phyloP scores from a whole-genome alignment of 2,888 invertebrate species.

The Archips crataeganus region DNA sequence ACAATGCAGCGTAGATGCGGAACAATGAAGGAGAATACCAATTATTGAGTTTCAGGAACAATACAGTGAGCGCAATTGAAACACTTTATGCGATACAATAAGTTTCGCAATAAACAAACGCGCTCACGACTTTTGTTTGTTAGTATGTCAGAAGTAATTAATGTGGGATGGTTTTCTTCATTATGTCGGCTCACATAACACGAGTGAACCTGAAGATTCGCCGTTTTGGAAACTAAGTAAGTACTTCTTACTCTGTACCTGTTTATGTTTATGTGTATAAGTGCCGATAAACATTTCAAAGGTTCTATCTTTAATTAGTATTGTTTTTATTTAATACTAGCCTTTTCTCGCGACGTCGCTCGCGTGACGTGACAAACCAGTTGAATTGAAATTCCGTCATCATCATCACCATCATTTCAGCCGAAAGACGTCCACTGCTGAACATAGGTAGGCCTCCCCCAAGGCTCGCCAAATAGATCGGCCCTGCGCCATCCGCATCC shows the following conservation, averaged over 20 bases:
- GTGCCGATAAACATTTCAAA: no score
- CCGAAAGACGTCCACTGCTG: no score
- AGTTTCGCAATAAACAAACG: conserved; percentile 32
- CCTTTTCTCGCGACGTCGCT: no score
- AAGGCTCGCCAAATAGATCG: no score
- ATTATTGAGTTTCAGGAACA: conserved; percentile 39
- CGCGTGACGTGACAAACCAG: no score
- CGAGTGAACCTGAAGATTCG: background rate
- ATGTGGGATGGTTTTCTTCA: conserved; percentile 5
- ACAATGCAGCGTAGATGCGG: conserved; percentile 14
- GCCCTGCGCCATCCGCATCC: no score
- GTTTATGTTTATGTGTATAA: no score
- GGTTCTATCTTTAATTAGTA: no score
- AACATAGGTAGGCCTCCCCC: no score
- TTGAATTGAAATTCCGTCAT: no score
- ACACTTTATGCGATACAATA: conserved; percentile 37
- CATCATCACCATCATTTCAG: no score
- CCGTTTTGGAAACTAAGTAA: background rate
- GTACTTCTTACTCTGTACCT: background rate
- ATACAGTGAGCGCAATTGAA: conserved; percentile 28
- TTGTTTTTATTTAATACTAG: no score
- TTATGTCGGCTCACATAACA: conserved; percentile 3
- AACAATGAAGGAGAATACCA: conserved; percentile 26
- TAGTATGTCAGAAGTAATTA: conserved; percentile 28
- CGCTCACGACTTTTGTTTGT: conserved; percentile 26